Evolutionary conservation across 2,113 vertebrate species (phyloP).

Genomic region (Coregonus clupeaformis): DNA sequence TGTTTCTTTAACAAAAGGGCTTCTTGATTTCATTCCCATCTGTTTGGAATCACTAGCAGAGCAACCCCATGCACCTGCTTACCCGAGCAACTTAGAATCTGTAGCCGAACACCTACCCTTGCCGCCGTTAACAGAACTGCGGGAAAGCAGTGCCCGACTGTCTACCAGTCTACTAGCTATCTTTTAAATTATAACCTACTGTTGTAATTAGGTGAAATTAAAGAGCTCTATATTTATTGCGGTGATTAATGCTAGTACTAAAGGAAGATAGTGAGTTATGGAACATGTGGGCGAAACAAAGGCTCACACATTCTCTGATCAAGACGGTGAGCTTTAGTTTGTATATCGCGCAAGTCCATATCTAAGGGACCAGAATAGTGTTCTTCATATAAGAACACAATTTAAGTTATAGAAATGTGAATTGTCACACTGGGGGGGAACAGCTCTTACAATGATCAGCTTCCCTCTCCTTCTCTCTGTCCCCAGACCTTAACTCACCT

Average conservation of each 20-base stretch:
- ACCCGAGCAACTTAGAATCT: too few relatives aligned
- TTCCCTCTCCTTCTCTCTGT: not conserved
- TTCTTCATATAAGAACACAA: not conserved
- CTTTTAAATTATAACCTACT: too few relatives aligned
- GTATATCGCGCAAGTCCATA: not conserved
- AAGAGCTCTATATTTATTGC: not conserved
- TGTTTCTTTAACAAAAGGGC: too few relatives aligned
- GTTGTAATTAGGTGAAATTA: not conserved
- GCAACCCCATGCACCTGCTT: too few relatives aligned
- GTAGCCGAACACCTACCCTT: too few relatives aligned
- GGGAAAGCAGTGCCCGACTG: too few relatives aligned
- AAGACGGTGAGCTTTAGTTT: not conserved
- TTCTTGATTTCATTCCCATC: too few relatives aligned
- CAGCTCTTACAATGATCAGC: not conserved
- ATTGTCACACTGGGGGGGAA: not conserved
- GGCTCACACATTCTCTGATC: not conserved
- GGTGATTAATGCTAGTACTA: not conserved
- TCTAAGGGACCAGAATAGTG: not conserved
- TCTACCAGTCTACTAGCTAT: too few relatives aligned
- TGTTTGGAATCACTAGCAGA: too few relatives aligned
- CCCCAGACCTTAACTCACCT: constrained; percentile 16
- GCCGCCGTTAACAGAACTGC: too few relatives aligned
- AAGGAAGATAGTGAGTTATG: not conserved
- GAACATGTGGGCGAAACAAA: not conserved
- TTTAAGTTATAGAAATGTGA: not conserved